These are phyloP conservation scores for Bubo scandiacus DNA, from an alignment of 2,113 vertebrate genomes.

Conservation along the genomic window DNA sequence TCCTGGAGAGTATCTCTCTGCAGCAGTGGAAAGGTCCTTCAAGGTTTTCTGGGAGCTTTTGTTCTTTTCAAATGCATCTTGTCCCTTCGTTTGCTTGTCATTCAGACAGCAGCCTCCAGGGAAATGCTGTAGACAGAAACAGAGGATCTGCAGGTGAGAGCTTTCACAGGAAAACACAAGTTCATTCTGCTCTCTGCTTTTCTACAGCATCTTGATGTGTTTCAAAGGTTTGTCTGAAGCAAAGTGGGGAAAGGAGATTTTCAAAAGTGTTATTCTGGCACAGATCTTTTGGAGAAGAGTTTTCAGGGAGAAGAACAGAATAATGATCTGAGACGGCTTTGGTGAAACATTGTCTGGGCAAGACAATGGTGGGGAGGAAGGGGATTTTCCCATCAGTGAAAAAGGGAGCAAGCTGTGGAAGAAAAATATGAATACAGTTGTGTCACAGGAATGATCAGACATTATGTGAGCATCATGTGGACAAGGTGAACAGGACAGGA, in stretches of 20 bases:
- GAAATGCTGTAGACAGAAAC: constrained; percentile 3
- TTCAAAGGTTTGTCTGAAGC: background rate
- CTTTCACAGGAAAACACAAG: background rate
- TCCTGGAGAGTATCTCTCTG: background rate
- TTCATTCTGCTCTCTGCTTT: background rate
- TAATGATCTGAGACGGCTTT: background rate
- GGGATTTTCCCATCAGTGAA: background rate
- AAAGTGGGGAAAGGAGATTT: background rate
- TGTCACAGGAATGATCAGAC: background rate
- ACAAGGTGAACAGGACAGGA: background rate
- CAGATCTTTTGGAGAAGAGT: background rate
- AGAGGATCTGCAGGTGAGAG: background rate
- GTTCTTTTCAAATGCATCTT: background rate
- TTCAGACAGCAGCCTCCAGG: constrained; percentile 30
- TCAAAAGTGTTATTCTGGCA: background rate
- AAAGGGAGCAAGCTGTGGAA: background rate
- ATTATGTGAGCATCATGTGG: background rate
- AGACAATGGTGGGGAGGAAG: background rate
- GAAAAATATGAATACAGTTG: background rate
- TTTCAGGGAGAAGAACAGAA: background rate
- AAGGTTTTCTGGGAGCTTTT: constrained; percentile 10
- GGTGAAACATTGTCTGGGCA: background rate
- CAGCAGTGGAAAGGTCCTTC: background rate
- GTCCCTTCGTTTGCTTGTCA: constrained; percentile 40
- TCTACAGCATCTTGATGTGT: background rate